These are phyloP conservation scores for Athene cunicularia DNA, from an alignment of 2,113 vertebrate genomes.

Conservation along the genomic window DNA sequence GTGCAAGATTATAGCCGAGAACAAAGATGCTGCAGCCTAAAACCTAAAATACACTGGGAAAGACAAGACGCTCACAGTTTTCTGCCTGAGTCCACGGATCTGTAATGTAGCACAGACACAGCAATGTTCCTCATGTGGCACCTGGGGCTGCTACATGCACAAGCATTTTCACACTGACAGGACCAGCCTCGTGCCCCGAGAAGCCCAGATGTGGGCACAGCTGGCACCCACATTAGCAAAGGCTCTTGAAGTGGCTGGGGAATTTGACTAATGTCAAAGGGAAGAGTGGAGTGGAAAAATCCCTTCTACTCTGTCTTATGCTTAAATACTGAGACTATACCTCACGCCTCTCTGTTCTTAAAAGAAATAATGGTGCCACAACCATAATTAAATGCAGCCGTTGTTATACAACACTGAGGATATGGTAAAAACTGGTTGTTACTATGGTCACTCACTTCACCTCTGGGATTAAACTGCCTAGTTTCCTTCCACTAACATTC, in stretches of 20 bases:
- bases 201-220: not conserved
- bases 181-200: not conserved
- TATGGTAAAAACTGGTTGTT: not conserved
- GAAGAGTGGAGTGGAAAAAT: not conserved
- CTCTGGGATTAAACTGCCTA: not conserved
- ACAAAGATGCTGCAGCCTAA: not conserved
- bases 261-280: not conserved
- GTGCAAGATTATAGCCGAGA: fast-evolving
- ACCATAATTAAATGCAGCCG: not conserved
- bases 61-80: not conserved
- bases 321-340: not conserved
- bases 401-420: not conserved
- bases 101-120: not conserved
- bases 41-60: not conserved
- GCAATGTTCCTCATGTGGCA: not conserved
- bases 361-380: not conserved
- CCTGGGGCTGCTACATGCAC: not conserved
- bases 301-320: not conserved
- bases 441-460: not conserved
- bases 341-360: not conserved
- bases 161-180: not conserved
- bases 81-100: not conserved
- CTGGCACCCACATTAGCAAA: not conserved
- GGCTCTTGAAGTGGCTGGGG: not conserved
- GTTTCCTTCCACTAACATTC: not conserved